A percentile compares a stretch with the other conserved stretches of the same genome.
phyloP scores from a whole-genome alignment of 1,140 invertebrate species.

The Zaprionus africanus region DNA sequence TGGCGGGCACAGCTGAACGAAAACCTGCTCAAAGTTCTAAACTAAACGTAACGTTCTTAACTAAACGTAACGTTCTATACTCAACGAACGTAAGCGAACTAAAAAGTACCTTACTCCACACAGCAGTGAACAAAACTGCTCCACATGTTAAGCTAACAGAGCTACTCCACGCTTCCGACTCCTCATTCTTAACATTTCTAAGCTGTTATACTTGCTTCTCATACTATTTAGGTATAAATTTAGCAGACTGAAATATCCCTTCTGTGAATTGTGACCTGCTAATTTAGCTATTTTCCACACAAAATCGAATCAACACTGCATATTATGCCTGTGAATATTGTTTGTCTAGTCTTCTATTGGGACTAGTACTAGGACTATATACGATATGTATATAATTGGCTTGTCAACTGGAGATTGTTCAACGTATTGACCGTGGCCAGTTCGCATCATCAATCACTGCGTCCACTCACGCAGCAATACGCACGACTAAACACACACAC shows the following conservation, averaged over 20 bases:
- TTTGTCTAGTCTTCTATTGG: no score
- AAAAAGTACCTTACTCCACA: constrained; percentile 2
- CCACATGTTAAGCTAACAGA: background rate
- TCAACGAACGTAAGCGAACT: background rate
- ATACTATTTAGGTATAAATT: constrained; percentile 18
- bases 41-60: background rate
- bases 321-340: no score
- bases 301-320: no score
- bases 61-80: background rate
- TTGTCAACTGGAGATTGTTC: constrained; percentile 28
- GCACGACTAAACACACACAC: constrained; percentile 13
- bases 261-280: no score
- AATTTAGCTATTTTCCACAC: no score
- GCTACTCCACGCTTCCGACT: background rate
- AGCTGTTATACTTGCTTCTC: constrained; percentile 21
- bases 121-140: background rate
- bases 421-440: constrained; percentile 15
- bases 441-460: constrained; percentile 38
- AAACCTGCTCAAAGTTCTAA: background rate
- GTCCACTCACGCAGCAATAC: constrained; percentile 7
- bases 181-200: background rate
- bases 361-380: background rate
- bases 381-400: constrained; percentile 26
- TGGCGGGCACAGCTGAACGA: background rate
- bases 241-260: background rate